Base-by-base conservation (phyloP, 2,113 vertebrate species). In the Plectropomus leopardus region DNA sequence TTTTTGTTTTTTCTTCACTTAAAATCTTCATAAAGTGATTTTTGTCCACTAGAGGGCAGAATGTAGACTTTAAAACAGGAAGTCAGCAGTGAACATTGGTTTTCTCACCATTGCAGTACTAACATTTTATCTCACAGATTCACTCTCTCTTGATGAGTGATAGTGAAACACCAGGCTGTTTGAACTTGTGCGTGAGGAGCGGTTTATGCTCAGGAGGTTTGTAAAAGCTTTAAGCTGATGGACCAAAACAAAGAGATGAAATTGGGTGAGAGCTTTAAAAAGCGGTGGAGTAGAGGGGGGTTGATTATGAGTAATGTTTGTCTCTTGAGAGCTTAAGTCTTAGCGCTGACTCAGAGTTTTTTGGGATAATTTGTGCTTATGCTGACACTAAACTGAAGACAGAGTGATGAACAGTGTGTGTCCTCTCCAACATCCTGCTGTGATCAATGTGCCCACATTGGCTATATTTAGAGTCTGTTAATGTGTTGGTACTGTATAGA, bases 11-110 rank as follows among this genome's bases (percentile, higher is more conserved):
- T 44, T 2, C 19, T 17, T 34, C 5, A 16, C 8, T 48, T 21
- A 47, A 61, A 54, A 67, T 19, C 32, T 45, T 8, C 9, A 36
- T 19, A n/a, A 5, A 28, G 1, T 11, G 44, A 11, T 77, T 64
- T 73, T 11, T 24, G 13, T 48, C 70, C 75, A 61, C 54, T n/a
- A 60, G 79, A 61, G 65, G 65, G 53, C 69, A 54, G 57, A 69
- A 32, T 67, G 7, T 3, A n/a, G 47, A 47, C 11, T 77, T 42
- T 9, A 2, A 17, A 44, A 24, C 15, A 34, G 45, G 26, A 51
- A 21, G 4, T 0, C 19, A n/a, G 19, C 30, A 28, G 8, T 26
- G 36, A 40, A 57, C 14, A 0, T 14, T 1, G 16, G 7, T 10
- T 40, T 53, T 24, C 8, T 36, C 15, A 26, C 8, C 2, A 40